Evolutionary conservation across 1,140 invertebrate species (phyloP), one percentile per base, ranked within the genome.

Genomic region (Drosophila littoralis): DNA sequence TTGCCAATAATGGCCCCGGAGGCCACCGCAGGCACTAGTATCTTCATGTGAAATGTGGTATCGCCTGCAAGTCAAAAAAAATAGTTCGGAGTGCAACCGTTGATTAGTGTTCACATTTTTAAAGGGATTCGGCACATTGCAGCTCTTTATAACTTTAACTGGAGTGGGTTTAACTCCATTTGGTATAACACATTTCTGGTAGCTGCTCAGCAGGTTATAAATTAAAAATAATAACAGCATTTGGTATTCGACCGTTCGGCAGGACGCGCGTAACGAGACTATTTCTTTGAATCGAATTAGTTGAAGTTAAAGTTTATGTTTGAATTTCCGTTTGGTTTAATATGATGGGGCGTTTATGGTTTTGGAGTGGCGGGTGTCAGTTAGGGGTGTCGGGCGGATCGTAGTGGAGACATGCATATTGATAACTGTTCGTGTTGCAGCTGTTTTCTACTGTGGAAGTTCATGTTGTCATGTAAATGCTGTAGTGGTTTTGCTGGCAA

Each of bases 1-100:
- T 99, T 99, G 74, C 98, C 98, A 92, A 99, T 99, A 92, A 99
- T 99, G 86, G 98, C 97, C 70, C 98, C 98, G 51, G 98, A 98
- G 75, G 98, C 98, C 92, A 98, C 96, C 77, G 97, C 97, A 51
- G 98, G 98, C 85, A 99, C 97, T 93, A 99, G 94, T 77, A 98
- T 97, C 94, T 99, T 99, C 93, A 99, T 97, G 93, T 98, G 96
- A 94, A 96, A 97, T 80, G 96, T 96, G 89, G 95, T 75, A 94
- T 96, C 96, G 92, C 94, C 94, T 95, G 84, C 40, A 93, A 93
- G 42, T 12, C 22, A 58, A 28, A 88, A 42, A 42, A 77, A 88
- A 50, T 66, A 60, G 28, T 61, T 71, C 60, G 73, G 77, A 73
- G 57, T 54, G 63, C 69, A 40, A 57, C 38, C 45, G 70, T 64